Percentiles rank a stretch among this genome's conserved stretches.
Conservation (phyloP, 2,888 invertebrate genomes). For the Drosophila paracracens region DNA sequence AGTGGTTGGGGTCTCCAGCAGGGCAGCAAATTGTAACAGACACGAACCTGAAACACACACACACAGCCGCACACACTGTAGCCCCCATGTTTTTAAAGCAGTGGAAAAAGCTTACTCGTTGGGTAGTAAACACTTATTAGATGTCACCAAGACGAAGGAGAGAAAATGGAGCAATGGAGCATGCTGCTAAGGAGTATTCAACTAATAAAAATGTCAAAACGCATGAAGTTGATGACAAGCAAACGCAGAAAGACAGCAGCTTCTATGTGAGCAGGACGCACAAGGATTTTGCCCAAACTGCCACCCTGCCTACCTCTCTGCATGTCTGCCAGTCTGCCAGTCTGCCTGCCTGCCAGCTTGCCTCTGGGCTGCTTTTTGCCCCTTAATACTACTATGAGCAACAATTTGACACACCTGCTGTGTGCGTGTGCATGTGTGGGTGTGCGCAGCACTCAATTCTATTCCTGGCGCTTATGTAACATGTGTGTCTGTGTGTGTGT, state of each 20-base stretch:
- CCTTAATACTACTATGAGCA: conserved; percentile 48
- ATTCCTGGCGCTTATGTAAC: conserved; percentile 7
- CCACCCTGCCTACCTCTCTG: not conserved
- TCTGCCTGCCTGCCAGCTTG: conserved; percentile 6
- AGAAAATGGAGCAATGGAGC: conserved; percentile 66
- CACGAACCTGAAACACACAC: conserved; percentile 25
- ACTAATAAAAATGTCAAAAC: conserved; percentile 82
- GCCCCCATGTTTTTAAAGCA: conserved; percentile 60
- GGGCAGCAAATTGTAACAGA: conserved; percentile 59
- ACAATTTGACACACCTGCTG: conserved; percentile 77
- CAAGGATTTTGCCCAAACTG: conserved; percentile 12
- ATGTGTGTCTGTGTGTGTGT: not conserved
- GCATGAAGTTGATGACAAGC: conserved; percentile 81
- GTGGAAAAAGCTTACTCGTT: conserved; percentile 54
- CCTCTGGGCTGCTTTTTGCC: conserved; percentile 20
- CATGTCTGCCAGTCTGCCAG: not conserved
- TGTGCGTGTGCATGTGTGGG: conserved; percentile 22
- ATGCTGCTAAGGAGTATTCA: conserved; percentile 80
- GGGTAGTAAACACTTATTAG: conserved; percentile 78
- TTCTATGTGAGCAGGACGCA: conserved; percentile 21
- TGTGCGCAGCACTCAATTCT: conserved; percentile 11
- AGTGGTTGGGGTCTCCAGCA: conserved; percentile 35
- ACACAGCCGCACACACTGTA: conserved; percentile 7
- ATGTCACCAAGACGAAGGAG: conserved; percentile 56
- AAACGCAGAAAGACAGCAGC: conserved; percentile 69